Conservation (phyloP, 2,113 vertebrate species). For the Andinoacara biseriatus region DNA sequence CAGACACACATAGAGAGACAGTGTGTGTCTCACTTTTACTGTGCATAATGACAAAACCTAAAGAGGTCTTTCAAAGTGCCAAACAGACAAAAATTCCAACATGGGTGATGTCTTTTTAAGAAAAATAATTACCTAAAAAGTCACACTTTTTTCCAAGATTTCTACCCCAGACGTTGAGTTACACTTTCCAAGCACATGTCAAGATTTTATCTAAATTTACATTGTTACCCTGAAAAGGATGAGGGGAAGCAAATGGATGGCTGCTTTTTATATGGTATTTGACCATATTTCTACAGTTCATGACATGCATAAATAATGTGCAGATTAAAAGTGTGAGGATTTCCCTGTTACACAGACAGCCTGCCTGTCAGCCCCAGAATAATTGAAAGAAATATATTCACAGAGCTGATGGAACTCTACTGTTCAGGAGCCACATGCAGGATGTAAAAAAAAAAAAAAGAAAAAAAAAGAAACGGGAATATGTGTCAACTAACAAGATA, state of each 20-base stretch:
- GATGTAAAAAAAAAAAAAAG: background rate
- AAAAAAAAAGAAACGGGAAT: background rate
- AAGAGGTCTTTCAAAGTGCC: background rate
- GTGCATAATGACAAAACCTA: background rate
- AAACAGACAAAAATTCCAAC: background rate
- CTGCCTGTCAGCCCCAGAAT: background rate
- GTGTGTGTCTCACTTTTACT: background rate
- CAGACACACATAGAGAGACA: background rate
- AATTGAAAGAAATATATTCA: constrained; percentile 7
- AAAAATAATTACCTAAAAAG: background rate
- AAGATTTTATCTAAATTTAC: background rate
- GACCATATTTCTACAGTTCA: fast-evolving
- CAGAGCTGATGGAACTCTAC: background rate
- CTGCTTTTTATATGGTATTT: background rate
- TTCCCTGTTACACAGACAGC: background rate
- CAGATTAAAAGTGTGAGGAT: background rate
- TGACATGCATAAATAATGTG: background rate
- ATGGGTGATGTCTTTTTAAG: background rate
- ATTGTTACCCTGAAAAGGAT: background rate
- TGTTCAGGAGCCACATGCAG: fast-evolving
- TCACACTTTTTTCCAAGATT: no score
- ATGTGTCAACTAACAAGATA: background rate
- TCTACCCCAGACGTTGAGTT: no score
- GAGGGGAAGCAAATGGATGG: no score
- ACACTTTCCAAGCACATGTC: background rate